Percentiles rank a stretch among this genome's conserved stretches.
These are phyloP conservation scores for Anolis sagrei DNA, from an alignment of 2,113 vertebrate genomes.

Conservation along the genomic window DNA sequence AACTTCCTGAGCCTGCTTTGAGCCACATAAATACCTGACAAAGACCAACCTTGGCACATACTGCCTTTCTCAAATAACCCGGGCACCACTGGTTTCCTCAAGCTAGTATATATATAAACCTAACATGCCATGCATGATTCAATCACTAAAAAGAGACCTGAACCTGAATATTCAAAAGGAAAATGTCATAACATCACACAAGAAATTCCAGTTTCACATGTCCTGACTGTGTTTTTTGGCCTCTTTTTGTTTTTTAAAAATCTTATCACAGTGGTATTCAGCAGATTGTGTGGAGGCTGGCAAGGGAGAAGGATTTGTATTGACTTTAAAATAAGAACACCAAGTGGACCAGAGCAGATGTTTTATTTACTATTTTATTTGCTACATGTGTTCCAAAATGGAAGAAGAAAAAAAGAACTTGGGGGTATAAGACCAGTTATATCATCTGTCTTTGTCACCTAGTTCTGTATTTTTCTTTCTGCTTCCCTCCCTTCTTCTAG, in stretches of 20 bases:
- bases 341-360: conserved; percentile 4
- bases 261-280: conserved; percentile 8
- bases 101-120: background rate
- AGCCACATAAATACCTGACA: too few species aligned
- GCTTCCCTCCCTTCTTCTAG: background rate
- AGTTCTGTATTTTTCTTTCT: background rate
- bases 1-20: too few species aligned
- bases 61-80: too few species aligned
- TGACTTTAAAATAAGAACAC: conserved; percentile 34
- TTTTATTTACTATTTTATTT: conserved; percentile 52
- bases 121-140: background rate
- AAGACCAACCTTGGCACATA: too few species aligned
- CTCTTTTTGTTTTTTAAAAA: too few species aligned
- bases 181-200: background rate
- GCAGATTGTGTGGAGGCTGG: conserved; percentile 24
- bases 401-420: background rate
- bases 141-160: background rate
- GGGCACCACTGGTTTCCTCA: too few species aligned
- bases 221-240: background rate
- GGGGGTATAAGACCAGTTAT: background rate
- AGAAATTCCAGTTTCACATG: background rate
- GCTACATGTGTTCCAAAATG: background rate
- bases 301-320: conserved; percentile 27
- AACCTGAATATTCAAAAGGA: background rate
- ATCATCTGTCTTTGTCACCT: background rate